Evolutionary conservation across 2,113 vertebrate genomes (phyloP).

Genomic region (Tonatia bakeri): DNA sequence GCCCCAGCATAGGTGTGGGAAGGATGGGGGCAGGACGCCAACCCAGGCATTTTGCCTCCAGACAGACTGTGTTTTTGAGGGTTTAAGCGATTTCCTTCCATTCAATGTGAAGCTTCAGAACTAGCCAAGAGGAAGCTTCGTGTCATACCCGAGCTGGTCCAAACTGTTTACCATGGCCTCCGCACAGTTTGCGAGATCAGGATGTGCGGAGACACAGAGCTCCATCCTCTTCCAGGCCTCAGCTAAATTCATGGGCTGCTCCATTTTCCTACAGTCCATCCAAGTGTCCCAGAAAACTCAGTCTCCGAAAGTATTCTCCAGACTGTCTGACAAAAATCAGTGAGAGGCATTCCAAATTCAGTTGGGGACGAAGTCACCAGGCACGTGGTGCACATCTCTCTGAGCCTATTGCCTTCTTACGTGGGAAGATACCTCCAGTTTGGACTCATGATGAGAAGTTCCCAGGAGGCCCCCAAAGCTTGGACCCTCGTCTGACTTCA

Average conservation of each 20-base stretch:
- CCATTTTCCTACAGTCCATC: slow-evolving; percentile 23
- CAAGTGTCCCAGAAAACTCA: slow-evolving; percentile 37
- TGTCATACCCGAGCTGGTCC: slow-evolving; percentile 50
- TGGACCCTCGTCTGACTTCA: background rate
- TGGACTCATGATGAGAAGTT: background rate
- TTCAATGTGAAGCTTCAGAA: slow-evolving; percentile 58
- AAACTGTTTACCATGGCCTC: slow-evolving; percentile 57
- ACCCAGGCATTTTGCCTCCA: slow-evolving; percentile 52
- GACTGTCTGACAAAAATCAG: background rate
- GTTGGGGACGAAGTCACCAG: background rate
- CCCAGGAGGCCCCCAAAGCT: background rate
- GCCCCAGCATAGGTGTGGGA: slow-evolving; percentile 40
- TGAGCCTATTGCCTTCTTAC: background rate
- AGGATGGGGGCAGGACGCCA: slow-evolving; percentile 47
- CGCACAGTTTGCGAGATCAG: background rate
- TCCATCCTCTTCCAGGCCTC: background rate
- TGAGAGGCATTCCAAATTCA: background rate
- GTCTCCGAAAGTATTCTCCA: background rate
- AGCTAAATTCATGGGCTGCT: background rate
- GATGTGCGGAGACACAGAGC: background rate
- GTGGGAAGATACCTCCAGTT: background rate
- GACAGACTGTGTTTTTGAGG: slow-evolving; percentile 53
- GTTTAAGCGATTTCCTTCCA: slow-evolving; percentile 69
- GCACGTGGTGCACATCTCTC: background rate
- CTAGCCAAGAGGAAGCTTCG: slow-evolving; percentile 64